Conservation (phyloP, 2,888 invertebrate species). For the Andrena marginata region DNA sequence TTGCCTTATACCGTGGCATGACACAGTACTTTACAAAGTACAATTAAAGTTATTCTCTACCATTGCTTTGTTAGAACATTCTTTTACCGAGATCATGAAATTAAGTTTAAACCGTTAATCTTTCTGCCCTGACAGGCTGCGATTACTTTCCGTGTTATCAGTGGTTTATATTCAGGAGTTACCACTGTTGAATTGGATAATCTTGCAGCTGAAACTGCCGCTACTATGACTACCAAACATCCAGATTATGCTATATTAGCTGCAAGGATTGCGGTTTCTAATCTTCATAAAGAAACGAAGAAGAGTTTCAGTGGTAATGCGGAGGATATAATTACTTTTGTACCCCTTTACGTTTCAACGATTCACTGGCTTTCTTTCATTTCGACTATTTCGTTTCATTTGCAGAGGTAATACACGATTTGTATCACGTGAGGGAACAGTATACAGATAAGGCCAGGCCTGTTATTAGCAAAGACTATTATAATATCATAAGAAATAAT, state of each 20-base stretch:
- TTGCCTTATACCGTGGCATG: too few species aligned
- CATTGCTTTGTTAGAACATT: neutral
- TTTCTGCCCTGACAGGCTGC: slow-evolving; percentile 87
- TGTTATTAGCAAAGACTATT: slow-evolving; percentile 94
- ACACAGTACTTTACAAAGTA: neutral
- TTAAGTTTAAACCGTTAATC: neutral
- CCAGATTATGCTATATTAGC: slow-evolving; percentile 97
- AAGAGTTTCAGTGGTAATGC: slow-evolving; percentile 94
- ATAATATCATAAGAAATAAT: slow-evolving; percentile 93
- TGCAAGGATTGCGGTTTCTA: slow-evolving; percentile 97
- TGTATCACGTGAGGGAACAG: slow-evolving; percentile 92
- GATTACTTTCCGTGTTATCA: slow-evolving; percentile 96
- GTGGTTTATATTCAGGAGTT: slow-evolving; percentile 97
- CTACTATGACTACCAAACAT: slow-evolving; percentile 98
- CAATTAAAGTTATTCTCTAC: neutral
- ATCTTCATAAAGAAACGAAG: slow-evolving; percentile 99
- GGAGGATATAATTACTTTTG: neutral
- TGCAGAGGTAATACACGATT: slow-evolving; percentile 95
- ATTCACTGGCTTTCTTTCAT: neutral
- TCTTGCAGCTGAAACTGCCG: slow-evolving; percentile 99
- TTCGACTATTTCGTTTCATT: slow-evolving; percentile 65
- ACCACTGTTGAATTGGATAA: slow-evolving; percentile 99
- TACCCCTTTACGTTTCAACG: neutral
- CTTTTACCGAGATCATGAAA: neutral
- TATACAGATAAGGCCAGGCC: slow-evolving; percentile 91